Base-by-base conservation (phyloP, 2,797 vertebrate genomes). In the Pseudochaenichthys georgianus region DNA sequence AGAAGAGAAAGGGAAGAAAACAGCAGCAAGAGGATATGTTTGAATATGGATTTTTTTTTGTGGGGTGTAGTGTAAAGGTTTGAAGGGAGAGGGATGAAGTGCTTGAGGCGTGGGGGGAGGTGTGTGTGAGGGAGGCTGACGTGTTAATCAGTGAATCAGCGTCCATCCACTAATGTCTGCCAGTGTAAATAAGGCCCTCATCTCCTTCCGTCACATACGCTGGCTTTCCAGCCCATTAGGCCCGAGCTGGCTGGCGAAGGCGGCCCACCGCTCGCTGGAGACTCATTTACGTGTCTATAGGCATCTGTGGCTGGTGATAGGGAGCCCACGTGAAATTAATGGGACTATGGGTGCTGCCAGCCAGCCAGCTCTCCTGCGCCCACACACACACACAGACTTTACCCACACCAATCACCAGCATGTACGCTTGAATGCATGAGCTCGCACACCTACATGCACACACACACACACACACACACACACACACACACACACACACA, bases 251-350 rank as follows among this genome's bases (percentile, higher is more conserved):
- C 91, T 90, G 91, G 88, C 81, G 86, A 89, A 91, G 89, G 89
- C 85, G 80, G 89, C 91, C 88, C 85, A 77, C 80, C 81, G 90
- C 96, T 96, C 96, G 93, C 96, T 92, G 89, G 96, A 98, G 97
- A 97, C 96, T 96, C 96, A 96, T 98, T 97, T 97, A 97, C 95
- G 96, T 96, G 96, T 97, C 97, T 96, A 94, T 96, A 96, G 97
- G 97, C 97, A 98, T 98, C 97, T 98, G 98, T 96, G 97, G 95
- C 95, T 96, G 95, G 96, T 97, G 97, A 99, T 98, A 98, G 96
- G 96, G 96, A 97, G 96, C 95, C 95, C 95, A 96, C 95, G 95
- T 97, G 95, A 97, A 98, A 98, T 98, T 97, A 98, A 98, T 98
- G 95, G 95, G 84, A 93, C 87, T 89, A 92, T 95, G 88, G 95